These are phyloP conservation scores for Mythimna vitellina DNA, from an alignment of 2,888 invertebrate genomes.

Conservation along the genomic window DNA sequence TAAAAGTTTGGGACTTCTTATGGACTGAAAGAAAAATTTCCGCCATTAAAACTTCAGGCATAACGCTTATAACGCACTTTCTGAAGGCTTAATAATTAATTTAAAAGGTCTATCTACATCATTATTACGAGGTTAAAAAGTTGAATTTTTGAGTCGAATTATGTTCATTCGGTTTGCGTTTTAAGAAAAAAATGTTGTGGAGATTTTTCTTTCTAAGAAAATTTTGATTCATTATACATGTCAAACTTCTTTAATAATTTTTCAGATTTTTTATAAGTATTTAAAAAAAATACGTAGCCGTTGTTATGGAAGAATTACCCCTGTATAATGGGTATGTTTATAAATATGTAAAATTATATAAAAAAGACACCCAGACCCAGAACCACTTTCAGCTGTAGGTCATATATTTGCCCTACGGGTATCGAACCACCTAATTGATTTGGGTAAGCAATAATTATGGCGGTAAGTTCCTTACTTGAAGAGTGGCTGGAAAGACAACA, in stretches of 20 bases:
- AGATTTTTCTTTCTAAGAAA: background rate
- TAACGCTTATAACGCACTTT: conserved; percentile 63
- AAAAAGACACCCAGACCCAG: too few species aligned
- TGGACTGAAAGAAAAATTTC: conserved; percentile 58
- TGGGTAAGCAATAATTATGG: too few species aligned
- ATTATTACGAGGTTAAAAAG: conserved; percentile 59
- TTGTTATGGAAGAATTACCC: too few species aligned
- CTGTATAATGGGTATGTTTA: too few species aligned
- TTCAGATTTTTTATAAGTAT: background rate
- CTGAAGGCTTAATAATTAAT: conserved; percentile 66
- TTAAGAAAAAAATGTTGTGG: background rate
- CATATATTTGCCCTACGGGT: too few species aligned
- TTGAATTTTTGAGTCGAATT: conserved; percentile 42
- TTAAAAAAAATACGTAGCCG: too few species aligned
- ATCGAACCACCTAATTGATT: too few species aligned
- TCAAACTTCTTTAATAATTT: background rate
- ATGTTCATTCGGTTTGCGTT: background rate
- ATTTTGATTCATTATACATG: background rate
- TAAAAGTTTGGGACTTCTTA: conserved; percentile 57
- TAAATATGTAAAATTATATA: too few species aligned
- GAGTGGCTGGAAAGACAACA: too few species aligned
- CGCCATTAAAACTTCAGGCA: conserved; percentile 63
- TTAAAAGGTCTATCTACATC: conserved; percentile 54
- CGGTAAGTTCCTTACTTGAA: too few species aligned
- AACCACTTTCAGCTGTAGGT: too few species aligned